Conservation (phyloP, 2,113 vertebrate species). For the Microcebus lehilahytsara region DNA sequence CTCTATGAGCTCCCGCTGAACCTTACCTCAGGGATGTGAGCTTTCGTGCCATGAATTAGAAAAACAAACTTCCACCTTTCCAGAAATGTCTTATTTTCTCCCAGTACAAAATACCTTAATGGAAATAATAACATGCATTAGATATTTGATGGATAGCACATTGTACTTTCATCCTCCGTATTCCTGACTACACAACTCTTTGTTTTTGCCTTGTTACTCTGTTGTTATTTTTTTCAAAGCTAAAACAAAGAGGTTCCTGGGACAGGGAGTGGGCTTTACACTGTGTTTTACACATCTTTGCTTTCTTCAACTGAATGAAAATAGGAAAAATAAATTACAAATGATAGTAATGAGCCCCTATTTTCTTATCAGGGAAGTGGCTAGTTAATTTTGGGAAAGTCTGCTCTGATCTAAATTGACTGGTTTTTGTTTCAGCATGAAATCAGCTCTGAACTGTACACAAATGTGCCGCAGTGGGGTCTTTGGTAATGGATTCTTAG, state of each 20-base stretch:
- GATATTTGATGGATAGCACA: constrained; percentile 26
- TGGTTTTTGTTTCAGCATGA: constrained; percentile 21
- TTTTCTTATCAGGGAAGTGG: not conserved
- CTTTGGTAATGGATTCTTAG: not conserved
- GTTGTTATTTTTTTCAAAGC: constrained; percentile 43
- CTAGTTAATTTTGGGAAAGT: not conserved
- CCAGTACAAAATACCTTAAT: constrained; percentile 62
- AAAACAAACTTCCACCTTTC: constrained; percentile 50
- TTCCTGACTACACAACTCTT: not conserved
- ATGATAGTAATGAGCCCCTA: not conserved
- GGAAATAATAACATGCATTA: constrained; percentile 70
- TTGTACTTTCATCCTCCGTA: constrained; percentile 48
- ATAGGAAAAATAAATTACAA: not conserved
- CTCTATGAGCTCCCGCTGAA: constrained; percentile 74
- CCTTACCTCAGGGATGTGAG: constrained; percentile 74
- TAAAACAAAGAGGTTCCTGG: not conserved
- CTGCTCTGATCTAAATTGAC: not conserved
- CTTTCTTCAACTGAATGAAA: not conserved
- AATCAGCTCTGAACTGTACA: not conserved
- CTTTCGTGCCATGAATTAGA: constrained; percentile 69
- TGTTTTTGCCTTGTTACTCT: constrained; percentile 35
- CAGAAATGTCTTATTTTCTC: constrained; percentile 67
- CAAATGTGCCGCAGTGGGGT: not conserved
- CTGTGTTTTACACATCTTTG: not conserved
- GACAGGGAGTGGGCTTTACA: not conserved